phyloP scores from a whole-genome alignment of 2,113 vertebrate species.

The Gavia stellata region DNA sequence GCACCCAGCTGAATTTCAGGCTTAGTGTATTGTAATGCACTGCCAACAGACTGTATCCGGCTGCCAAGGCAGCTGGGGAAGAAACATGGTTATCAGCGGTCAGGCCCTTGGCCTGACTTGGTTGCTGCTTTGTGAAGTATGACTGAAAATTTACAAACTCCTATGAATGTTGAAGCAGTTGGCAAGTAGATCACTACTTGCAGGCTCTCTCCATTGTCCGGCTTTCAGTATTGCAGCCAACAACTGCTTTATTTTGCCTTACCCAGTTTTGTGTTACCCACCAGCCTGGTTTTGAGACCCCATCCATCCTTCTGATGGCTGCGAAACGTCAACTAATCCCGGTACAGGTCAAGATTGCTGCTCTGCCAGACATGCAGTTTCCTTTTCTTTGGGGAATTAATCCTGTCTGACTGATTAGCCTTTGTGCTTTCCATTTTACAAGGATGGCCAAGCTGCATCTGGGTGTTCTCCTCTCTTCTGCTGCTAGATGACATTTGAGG shows the following conservation, averaged over 20 bases:
- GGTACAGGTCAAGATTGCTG: background rate
- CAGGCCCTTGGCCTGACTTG: background rate
- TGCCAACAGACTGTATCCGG: background rate
- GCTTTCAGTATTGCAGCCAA: background rate
- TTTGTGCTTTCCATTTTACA: background rate
- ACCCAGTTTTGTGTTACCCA: background rate
- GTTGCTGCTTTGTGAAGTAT: background rate
- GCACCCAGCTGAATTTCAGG: background rate
- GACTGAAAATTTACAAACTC: background rate
- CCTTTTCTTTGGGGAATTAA: background rate
- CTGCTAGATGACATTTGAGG: background rate
- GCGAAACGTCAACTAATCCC: background rate
- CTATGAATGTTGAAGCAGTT: background rate
- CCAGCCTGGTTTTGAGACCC: background rate
- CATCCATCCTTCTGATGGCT: background rate
- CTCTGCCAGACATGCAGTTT: background rate
- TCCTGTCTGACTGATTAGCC: background rate
- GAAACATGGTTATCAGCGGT: background rate
- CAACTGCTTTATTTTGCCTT: background rate
- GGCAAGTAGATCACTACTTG: fast-evolving
- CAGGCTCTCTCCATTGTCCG: too few relatives aligned
- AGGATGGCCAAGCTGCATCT: background rate
- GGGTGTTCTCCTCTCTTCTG: background rate
- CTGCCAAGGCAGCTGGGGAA: background rate
- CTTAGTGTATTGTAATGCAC: background rate